These are phyloP conservation scores for Notolabrus celidotus DNA, from an alignment of 2,797 vertebrate genomes.

Conservation along the genomic window DNA sequence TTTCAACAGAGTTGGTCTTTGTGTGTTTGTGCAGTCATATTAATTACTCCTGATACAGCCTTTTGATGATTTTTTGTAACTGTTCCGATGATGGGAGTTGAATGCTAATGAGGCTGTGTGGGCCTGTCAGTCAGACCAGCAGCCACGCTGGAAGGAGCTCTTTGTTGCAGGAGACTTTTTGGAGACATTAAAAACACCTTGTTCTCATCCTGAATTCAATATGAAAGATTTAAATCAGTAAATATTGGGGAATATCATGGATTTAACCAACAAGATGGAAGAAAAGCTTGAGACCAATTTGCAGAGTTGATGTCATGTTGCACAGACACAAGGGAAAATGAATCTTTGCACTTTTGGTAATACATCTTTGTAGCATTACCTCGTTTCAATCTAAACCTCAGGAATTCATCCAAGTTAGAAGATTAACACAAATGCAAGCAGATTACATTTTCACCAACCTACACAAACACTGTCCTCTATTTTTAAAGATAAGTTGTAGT, in stretches of 20 bases:
- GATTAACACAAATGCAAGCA: no score
- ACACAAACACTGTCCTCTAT: no score
- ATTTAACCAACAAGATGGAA: no score
- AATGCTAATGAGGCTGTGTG: constrained; percentile 39
- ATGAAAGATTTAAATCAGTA: no score
- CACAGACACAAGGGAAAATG: not conserved
- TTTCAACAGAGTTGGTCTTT: constrained; percentile 20
- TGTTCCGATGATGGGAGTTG: constrained; percentile 16
- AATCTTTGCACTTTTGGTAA: no score
- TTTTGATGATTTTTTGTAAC: constrained; percentile 34
- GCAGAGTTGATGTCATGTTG: not conserved
- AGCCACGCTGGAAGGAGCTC: not conserved
- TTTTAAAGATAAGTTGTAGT: no score
- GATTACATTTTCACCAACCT: no score
- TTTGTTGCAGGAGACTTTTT: constrained; percentile 5
- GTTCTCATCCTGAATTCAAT: not conserved
- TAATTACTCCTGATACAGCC: constrained; percentile 39
- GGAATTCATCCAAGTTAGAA: no score
- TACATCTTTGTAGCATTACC: no score
- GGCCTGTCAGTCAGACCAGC: constrained; percentile 34
- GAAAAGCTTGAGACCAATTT: not conserved
- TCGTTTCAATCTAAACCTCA: no score
- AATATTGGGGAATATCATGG: no score
- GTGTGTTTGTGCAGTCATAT: constrained; percentile 32
- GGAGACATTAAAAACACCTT: not conserved